These are phyloP conservation scores for Drosophila pseudotalamancana DNA, from an alignment of 2,888 invertebrate species.

Conservation along the genomic window DNA sequence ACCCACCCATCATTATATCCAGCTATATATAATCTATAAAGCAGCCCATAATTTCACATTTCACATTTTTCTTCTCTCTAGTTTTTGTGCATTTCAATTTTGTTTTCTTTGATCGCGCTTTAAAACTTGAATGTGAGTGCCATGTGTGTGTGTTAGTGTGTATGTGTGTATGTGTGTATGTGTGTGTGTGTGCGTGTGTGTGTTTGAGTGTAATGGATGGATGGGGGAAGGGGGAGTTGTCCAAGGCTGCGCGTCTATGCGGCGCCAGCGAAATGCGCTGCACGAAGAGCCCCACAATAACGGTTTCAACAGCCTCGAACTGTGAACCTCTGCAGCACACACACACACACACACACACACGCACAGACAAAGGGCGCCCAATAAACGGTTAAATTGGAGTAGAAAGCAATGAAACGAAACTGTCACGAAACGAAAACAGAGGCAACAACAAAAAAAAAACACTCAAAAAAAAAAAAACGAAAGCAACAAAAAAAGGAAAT, in stretches of 20 bases:
- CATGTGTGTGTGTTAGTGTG: not conserved
- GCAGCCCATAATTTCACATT: no score
- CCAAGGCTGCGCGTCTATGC: constrained; percentile 73
- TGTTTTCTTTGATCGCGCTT: constrained; percentile 40
- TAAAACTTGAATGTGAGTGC: constrained; percentile 37
- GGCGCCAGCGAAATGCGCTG: constrained; percentile 75
- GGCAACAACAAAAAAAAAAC: constrained; percentile 14
- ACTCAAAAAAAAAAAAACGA: constrained; percentile 5
- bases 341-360: not conserved
- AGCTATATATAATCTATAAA: no score
- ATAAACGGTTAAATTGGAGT: constrained; percentile 77
- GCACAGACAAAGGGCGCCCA: constrained; percentile 63
- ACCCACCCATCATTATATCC: no score
- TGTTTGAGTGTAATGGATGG: not conserved
- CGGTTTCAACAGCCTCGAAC: constrained; percentile 49
- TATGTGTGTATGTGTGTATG: not conserved
- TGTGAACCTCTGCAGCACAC: not conserved
- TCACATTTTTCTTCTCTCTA: constrained; percentile 3
- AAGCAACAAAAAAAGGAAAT: constrained; percentile 5
- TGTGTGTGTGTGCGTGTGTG: not conserved
- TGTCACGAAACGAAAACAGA: constrained; percentile 67
- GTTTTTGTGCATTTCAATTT: constrained; percentile 2
- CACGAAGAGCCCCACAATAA: constrained; percentile 68
- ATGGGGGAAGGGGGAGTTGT: constrained; percentile 1
- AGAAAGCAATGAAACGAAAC: constrained; percentile 76